Base-by-base conservation (phyloP, 2,888 invertebrate genomes). In the Dichetophora obliterata region DNA sequence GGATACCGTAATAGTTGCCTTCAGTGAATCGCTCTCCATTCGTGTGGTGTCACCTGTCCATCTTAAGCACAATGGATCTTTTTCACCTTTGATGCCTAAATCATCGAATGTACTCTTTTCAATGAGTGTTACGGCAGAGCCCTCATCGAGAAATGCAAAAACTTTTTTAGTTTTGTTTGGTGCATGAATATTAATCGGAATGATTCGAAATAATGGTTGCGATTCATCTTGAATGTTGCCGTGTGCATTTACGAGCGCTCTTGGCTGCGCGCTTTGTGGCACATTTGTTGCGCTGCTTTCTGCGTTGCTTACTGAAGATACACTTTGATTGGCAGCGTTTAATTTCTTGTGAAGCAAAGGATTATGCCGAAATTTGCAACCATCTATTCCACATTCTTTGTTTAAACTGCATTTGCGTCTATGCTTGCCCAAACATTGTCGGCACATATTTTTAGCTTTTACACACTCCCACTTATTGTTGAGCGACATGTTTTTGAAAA, bases 71-170 rank as follows among this genome's bases (percentile, higher is more conserved):
- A 77, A 59, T 31, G 69, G 66, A 14, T 77, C 66, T 27, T 16
- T 27, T 16, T 77, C 65, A 9, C 75, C 75, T n/a, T 65, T n/a
- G 2, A 79, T 24, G 27, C 74, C 71, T n/a, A 77, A 37, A 31
- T 74, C 74, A 54, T 77, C 75, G 14, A 77, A 77, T 48, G 63
- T 74, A 34, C 22, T 34, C 52, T 71, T 66, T 61, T 77, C 79
- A 24, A 77, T 79, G 8, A 77, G 31, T 19, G 76, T 79, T 24
- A 77, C 79, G 3, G 74, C 72, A 4, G 77, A 77, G 16, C 77
- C 70, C 74, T 74, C 77, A 50, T 77, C 75, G n/a, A 78, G 52
- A 37, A 71, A 75, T 27, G 72, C 75, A 16, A 63, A 77, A n/a
- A 70, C 54, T 14, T 43, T 52, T 75, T 37, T 70, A 27, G 31